Evolutionary conservation across 2,797 vertebrate genomes (phyloP).

Genomic region (Onychomys torridus): DNA sequence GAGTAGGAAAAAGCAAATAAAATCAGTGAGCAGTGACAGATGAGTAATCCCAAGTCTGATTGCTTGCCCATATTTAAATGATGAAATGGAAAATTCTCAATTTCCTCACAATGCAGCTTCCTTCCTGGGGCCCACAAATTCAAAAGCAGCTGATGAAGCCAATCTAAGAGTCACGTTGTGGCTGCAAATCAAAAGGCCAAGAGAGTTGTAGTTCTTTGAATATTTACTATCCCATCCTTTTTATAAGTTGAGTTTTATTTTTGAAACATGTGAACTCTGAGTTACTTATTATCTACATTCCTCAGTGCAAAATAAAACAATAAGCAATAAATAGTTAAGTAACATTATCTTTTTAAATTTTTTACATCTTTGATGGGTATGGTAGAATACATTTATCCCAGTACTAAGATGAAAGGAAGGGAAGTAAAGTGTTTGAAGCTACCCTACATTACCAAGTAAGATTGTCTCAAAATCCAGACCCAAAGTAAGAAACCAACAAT

Average conservation of each 20-base stretch:
- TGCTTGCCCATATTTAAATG: constrained; percentile 85
- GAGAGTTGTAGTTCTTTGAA: background rate
- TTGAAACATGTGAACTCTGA: background rate
- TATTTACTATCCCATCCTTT: background rate
- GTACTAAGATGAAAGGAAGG: no score
- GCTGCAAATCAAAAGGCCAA: background rate
- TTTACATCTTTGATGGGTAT: background rate
- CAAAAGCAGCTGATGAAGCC: constrained; percentile 24
- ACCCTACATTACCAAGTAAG: background rate
- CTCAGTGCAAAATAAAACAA: background rate
- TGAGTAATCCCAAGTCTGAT: constrained; percentile 86
- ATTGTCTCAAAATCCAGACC: background rate
- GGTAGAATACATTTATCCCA: background rate
- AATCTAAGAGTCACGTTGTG: background rate
- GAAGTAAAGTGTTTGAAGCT: background rate
- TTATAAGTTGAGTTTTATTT: background rate
- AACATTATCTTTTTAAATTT: background rate
- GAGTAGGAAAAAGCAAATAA: constrained; percentile 83
- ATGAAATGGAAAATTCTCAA: constrained; percentile 79
- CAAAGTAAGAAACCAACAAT: background rate
- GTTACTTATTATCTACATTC: background rate
- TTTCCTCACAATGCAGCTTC: constrained; percentile 30
- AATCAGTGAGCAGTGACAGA: constrained; percentile 86
- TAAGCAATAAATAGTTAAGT: background rate
- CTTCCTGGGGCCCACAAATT: constrained; percentile 52